Evolutionary conservation across 2,888 invertebrate species (phyloP).

Genomic region (Cabera pusaria): DNA sequence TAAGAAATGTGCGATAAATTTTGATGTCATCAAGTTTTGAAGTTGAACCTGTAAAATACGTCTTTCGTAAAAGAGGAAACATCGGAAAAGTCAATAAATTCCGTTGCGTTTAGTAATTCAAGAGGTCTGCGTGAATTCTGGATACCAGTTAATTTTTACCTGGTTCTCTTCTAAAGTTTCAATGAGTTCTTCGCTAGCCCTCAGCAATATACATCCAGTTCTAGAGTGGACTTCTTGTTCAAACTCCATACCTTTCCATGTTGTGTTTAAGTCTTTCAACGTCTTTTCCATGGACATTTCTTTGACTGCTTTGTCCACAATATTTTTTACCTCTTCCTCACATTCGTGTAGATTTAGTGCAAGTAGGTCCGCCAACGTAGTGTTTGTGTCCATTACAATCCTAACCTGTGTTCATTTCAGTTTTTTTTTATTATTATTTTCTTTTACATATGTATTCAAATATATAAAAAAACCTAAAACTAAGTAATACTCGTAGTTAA

Average conservation of each 20-base stretch:
- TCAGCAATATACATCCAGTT: conserved; percentile 92
- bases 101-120: too few species aligned
- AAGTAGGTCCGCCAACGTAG: conserved; percentile 95
- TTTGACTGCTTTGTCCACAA: conserved; percentile 98
- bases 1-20: conserved; percentile 97
- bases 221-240: conserved; percentile 94
- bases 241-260: conserved; percentile 97
- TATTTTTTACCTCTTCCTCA: conserved; percentile 98
- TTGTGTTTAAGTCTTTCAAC: conserved; percentile 93
- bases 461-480: too few species aligned
- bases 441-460: too few species aligned
- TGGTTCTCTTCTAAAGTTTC: conserved; percentile 99
- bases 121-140: too few species aligned
- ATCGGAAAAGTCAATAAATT: too few species aligned
- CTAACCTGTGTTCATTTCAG: conserved; percentile 90
- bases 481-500: too few species aligned
- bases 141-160: conserved; percentile 69
- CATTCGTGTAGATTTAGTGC: conserved; percentile 97
- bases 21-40: conserved; percentile 98
- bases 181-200: conserved; percentile 97
- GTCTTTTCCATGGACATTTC: conserved; percentile 99
- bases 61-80: too few species aligned
- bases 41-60: conserved; percentile 89
- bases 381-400: conserved; percentile 96
- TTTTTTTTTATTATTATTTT: conserved; percentile 7